These are phyloP conservation scores for Nyctereutes procyonoides DNA, from an alignment of 2,113 vertebrate species.

Conservation along the genomic window DNA sequence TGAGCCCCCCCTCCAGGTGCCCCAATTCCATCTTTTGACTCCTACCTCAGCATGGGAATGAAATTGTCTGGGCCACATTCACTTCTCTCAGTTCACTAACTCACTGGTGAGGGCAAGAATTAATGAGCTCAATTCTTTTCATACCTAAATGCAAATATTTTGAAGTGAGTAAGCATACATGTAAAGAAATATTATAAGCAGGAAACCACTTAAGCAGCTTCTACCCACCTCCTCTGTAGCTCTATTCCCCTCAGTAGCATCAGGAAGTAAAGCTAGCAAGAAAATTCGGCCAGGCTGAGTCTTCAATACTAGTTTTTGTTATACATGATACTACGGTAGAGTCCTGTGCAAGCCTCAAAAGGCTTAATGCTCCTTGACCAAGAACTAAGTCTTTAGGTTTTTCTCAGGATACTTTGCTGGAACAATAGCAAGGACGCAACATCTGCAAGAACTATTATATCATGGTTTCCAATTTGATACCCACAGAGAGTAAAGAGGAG, in stretches of 20 bases:
- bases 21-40: neutral
- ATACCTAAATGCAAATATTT: constrained; percentile 37
- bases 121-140: neutral
- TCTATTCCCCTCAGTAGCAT: constrained; percentile 33
- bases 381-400: constrained; percentile 28
- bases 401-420: constrained; percentile 18
- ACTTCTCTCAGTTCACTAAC: constrained; percentile 33
- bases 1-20: too few relatives aligned
- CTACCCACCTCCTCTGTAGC: constrained; percentile 61
- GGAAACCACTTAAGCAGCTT: constrained; percentile 69
- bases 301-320: constrained; percentile 20
- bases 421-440: neutral
- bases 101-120: neutral
- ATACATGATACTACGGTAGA: neutral
- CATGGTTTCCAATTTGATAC: constrained; percentile 55
- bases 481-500: constrained; percentile 51
- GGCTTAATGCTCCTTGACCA: constrained; percentile 60
- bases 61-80: neutral
- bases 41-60: neutral
- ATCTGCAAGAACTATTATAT: constrained; percentile 57
- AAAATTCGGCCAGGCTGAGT: constrained; percentile 18
- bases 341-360: neutral
- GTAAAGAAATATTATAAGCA: constrained; percentile 61
- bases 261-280: constrained; percentile 71
- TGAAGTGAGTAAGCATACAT: neutral